These are phyloP conservation scores for Pogonocichla stellata DNA, from an alignment of 2,113 vertebrate genomes.

Conservation along the genomic window DNA sequence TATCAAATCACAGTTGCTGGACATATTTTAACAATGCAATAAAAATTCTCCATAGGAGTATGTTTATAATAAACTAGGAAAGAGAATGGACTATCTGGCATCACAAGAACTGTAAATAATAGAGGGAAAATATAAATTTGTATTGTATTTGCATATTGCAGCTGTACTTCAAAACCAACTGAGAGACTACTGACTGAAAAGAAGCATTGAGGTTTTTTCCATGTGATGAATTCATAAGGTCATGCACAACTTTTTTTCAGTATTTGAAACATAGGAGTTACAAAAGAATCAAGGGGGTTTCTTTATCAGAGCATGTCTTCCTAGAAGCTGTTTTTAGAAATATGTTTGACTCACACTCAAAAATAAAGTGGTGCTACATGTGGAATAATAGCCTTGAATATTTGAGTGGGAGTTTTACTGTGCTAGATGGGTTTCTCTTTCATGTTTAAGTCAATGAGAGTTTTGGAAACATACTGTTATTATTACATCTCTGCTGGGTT, in stretches of 20 bases:
- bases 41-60: neutral
- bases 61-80: neutral
- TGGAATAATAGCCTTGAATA: neutral
- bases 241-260: neutral
- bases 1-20: neutral
- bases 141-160: neutral
- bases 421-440: neutral
- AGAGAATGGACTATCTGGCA: neutral
- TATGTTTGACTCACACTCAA: neutral
- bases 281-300: neutral
- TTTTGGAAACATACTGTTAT: neutral
- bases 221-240: neutral
- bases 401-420: neutral
- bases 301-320: neutral
- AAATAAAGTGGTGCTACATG: neutral
- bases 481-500: neutral
- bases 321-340: neutral
- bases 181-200: neutral
- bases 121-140: neutral
- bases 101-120: neutral
- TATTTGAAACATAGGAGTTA: neutral
- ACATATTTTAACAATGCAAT: neutral
- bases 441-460: neutral
- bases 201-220: fast-evolving
- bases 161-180: neutral